Evolutionary conservation across 35 echinoderm and acorn worm genomes (phyloP).

Genomic region (Apostichopus californicus): DNA sequence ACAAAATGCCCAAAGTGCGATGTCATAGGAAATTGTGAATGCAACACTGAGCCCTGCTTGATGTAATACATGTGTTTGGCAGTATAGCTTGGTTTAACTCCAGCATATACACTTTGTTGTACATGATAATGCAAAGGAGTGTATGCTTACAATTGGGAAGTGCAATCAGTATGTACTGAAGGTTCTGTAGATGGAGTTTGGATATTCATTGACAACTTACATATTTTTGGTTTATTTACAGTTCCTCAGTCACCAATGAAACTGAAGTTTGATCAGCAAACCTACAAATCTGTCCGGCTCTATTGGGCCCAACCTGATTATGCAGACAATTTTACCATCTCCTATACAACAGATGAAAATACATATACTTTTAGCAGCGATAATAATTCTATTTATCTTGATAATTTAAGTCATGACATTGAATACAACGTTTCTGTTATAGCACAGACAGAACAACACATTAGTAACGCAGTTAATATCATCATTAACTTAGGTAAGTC

Average conservation of each 20-base stretch:
- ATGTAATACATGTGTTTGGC: too few relatives aligned
- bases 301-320: not conserved
- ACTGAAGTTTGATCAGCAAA: not conserved
- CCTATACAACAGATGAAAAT: not conserved
- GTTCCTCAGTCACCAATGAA: not conserved
- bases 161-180: not conserved
- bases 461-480: not conserved
- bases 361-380: too few relatives aligned
- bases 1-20: too few relatives aligned
- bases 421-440: slow-evolving; percentile 4
- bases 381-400: not conserved
- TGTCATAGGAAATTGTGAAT: too few relatives aligned
- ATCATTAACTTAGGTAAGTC: slow-evolving; percentile 9
- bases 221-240: not conserved
- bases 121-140: too few relatives aligned
- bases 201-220: not conserved
- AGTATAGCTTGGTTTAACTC: too few relatives aligned
- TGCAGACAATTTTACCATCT: not conserved
- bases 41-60: too few relatives aligned
- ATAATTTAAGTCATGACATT: slow-evolving; percentile 9
- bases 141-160: not conserved
- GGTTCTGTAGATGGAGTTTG: not conserved
- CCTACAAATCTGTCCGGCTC: not conserved
- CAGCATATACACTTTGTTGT: too few relatives aligned
- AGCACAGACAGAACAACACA: not conserved